Percentiles rank a stretch among this genome's conserved stretches.
These are phyloP conservation scores for Albula glossodonta DNA, from an alignment of 2,113 vertebrate genomes.

Conservation along the genomic window DNA sequence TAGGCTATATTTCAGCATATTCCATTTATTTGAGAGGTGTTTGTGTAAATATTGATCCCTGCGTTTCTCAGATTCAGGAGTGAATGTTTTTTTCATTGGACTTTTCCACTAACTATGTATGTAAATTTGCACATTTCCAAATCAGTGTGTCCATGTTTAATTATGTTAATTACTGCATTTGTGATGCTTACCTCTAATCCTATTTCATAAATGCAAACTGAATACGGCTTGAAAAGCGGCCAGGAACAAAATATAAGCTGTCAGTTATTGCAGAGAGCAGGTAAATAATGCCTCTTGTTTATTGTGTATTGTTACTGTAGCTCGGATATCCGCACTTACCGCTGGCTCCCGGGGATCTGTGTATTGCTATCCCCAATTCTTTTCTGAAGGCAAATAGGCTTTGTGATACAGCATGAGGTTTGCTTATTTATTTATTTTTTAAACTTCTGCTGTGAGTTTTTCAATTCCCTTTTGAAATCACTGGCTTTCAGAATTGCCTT, in stretches of 20 bases:
- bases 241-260: no score
- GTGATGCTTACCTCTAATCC: neutral
- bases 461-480: neutral
- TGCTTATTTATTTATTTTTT: neutral
- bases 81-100: neutral
- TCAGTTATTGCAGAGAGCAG: no score
- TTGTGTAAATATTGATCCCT: neutral
- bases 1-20: no score
- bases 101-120: neutral
- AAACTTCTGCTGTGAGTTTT: neutral
- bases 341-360: neutral
- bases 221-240: neutral
- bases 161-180: neutral
- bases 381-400: neutral
- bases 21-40: neutral
- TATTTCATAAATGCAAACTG: neutral
- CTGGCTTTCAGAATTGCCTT: no score
- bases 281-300: no score
- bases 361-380: neutral
- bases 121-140: neutral
- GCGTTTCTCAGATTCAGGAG: neutral
- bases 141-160: neutral
- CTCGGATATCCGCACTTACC: neutral
- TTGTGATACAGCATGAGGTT: neutral
- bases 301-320: neutral